phyloP scores from a whole-genome alignment of 2,797 vertebrate species.

The Enteromius argenteus region DNA sequence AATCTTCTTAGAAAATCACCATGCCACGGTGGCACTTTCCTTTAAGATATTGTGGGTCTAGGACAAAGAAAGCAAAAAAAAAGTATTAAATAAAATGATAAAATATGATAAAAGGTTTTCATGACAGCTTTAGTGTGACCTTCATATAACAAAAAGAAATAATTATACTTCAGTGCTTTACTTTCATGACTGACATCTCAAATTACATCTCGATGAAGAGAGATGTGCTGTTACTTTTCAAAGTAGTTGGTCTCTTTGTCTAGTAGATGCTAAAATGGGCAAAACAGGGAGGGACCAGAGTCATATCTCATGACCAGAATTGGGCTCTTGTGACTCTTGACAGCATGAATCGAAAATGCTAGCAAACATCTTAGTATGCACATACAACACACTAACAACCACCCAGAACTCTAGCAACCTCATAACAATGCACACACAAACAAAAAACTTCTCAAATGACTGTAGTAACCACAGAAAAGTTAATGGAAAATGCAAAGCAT shows the following conservation, averaged over 20 bases:
- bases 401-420: neutral
- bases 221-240: constrained; percentile 1
- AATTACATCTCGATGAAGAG: neutral
- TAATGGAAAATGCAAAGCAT: neutral
- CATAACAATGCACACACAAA: neutral
- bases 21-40: too few species aligned
- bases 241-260: neutral
- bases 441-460: neutral
- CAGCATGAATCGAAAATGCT: neutral
- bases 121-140: neutral
- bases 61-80: neutral
- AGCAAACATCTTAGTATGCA: neutral
- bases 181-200: neutral
- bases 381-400: neutral
- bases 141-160: neutral
- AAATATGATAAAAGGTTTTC: neutral
- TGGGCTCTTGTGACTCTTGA: neutral
- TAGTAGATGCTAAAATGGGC: neutral
- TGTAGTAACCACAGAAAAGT: neutral
- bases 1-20: too few species aligned
- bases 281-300: neutral
- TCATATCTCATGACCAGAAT: neutral
- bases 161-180: neutral
- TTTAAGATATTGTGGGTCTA: neutral
- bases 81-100: neutral